These are phyloP conservation scores for Heliconius aoede DNA, from an alignment of 2,888 invertebrate genomes.

Conservation along the genomic window DNA sequence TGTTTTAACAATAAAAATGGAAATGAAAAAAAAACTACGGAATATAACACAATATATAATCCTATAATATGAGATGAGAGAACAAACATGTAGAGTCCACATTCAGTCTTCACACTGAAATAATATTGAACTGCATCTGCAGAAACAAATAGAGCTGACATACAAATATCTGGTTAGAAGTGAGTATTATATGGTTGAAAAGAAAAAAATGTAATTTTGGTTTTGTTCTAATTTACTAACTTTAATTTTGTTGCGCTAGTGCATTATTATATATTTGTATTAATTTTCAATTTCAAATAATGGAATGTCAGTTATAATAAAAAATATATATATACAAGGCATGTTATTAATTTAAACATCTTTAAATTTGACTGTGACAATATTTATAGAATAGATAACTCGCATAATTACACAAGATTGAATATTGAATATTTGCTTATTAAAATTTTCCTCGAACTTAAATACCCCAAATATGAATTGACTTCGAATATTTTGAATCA, in stretches of 20 bases:
- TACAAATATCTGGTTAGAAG: neutral
- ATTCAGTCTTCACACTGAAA: neutral
- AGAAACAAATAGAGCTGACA: neutral
- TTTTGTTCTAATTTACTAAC: too few species aligned
- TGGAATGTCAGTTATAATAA: too few species aligned
- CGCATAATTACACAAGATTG: too few species aligned
- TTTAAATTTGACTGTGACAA: too few species aligned
- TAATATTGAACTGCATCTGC: constrained; percentile 4
- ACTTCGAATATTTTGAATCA: neutral
- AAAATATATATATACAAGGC: too few species aligned
- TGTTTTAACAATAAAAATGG: too few species aligned
- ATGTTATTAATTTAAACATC: too few species aligned
- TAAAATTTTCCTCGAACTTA: neutral
- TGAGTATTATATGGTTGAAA: neutral
- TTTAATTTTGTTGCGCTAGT: neutral
- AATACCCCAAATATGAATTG: neutral
- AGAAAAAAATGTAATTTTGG: neutral
- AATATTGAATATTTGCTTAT: neutral
- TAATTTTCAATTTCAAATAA: too few species aligned
- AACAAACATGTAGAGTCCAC: neutral
- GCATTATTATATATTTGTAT: too few species aligned
- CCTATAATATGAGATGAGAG: neutral
- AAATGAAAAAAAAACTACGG: neutral
- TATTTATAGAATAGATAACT: too few species aligned
- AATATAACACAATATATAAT: neutral